These are phyloP conservation scores for Sipha flava DNA, from an alignment of 1,140 invertebrate genomes.

Conservation along the genomic window DNA sequence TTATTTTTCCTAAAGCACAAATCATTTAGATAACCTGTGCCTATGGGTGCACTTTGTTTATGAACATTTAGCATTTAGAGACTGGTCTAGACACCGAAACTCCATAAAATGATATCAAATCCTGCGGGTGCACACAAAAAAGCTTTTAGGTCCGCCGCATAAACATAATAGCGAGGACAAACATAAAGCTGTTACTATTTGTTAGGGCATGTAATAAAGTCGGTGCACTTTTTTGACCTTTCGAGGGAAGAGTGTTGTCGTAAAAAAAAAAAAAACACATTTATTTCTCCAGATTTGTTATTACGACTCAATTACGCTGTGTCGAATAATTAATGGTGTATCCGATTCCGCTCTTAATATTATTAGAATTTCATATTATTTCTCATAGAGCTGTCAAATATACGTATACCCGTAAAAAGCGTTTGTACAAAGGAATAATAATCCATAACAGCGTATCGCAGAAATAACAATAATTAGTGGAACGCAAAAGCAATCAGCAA, in stretches of 20 bases:
- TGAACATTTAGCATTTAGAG: constrained; percentile 19
- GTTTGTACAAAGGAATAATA: background rate
- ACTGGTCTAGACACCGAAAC: background rate
- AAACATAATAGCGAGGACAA: constrained; percentile 10
- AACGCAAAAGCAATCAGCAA: constrained; percentile 19
- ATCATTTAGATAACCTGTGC: background rate
- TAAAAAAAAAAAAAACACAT: constrained; percentile 7
- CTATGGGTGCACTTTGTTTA: constrained; percentile 17
- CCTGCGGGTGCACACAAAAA: constrained; percentile 29
- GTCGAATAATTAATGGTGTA: constrained; percentile 12
- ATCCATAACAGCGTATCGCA: background rate
- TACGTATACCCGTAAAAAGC: background rate
- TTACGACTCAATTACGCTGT: background rate
- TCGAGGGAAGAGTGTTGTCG: background rate
- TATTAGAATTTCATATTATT: background rate
- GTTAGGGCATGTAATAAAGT: constrained; percentile 1
- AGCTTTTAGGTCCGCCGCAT: constrained; percentile 20
- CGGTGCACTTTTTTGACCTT: constrained; percentile 20
- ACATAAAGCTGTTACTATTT: constrained; percentile 4
- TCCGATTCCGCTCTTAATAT: background rate
- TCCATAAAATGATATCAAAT: constrained; percentile 29
- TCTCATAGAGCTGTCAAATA: background rate
- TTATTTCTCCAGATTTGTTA: background rate
- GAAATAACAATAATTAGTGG: constrained; percentile 19
- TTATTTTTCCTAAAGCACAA: background rate